Percentiles rank a stretch among this genome's conserved stretches.
Conservation (phyloP, 2,797 vertebrate genomes). For the Crypturellus tataupa region DNA sequence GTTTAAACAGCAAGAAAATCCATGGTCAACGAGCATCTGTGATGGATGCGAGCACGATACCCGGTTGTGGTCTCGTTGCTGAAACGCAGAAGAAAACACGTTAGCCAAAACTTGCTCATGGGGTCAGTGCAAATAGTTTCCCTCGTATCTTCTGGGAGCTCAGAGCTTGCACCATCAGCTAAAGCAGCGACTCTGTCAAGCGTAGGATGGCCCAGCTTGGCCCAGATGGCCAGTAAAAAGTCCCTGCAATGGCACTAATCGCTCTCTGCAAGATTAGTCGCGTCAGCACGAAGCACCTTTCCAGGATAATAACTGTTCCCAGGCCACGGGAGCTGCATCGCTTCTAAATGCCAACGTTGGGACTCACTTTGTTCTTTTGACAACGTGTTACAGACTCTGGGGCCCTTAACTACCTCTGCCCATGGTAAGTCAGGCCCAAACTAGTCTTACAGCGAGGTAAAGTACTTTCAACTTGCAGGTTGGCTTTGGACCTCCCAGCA, state of each 20-base stretch:
- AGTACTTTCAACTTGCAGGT: not conserved
- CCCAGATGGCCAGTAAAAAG: not conserved
- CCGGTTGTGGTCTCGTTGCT: not conserved
- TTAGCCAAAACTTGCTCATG: not conserved
- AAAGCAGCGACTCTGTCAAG: not conserved
- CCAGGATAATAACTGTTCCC: not conserved
- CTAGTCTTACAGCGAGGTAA: not conserved
- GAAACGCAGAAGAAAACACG: rapidly evolving
- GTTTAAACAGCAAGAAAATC: not conserved
- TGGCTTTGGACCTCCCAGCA: not conserved
- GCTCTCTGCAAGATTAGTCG: not conserved
- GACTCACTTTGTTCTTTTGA: not conserved
- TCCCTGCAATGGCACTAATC: not conserved
- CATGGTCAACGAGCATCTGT: not conserved
- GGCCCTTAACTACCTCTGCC: not conserved
- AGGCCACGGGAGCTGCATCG: not conserved
- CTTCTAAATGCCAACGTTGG: not conserved
- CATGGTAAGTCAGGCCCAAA: not conserved
- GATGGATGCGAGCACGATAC: not conserved
- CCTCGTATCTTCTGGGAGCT: not conserved
- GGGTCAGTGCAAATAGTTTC: not conserved
- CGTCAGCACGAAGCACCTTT: not conserved
- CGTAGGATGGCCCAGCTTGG: rapidly evolving
- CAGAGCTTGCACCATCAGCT: not conserved
- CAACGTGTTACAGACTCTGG: not conserved